phyloP scores from a whole-genome alignment of 2,113 vertebrate genomes.

The Ceuthmochares aereus region DNA sequence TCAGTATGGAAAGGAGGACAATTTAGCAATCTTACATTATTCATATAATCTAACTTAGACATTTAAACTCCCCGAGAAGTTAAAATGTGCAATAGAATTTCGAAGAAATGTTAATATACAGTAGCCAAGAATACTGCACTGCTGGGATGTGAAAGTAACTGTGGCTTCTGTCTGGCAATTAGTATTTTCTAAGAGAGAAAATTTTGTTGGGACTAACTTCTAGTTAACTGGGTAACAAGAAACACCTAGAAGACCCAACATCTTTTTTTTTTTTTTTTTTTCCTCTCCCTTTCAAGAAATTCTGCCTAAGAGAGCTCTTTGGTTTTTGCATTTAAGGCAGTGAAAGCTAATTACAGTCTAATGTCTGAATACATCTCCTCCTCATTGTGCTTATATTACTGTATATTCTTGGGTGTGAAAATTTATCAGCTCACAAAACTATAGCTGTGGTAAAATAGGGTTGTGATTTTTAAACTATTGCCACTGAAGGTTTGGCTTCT shows the following conservation, averaged over 20 bases:
- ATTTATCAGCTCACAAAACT: background rate
- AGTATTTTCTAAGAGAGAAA: background rate
- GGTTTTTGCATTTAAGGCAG: background rate
- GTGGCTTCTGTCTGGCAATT: background rate
- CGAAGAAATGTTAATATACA: slow-evolving; percentile 18
- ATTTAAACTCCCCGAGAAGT: slow-evolving; percentile 49
- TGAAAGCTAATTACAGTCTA: background rate
- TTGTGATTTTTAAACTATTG: background rate
- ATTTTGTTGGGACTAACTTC: background rate
- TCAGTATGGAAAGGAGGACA: slow-evolving; percentile 24
- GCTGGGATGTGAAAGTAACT: background rate
- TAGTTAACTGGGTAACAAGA: background rate
- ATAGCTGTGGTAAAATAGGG: background rate
- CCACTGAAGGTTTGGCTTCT: background rate
- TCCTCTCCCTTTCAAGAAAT: background rate
- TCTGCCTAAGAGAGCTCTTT: background rate
- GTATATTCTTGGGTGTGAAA: background rate
- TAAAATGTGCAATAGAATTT: slow-evolving; percentile 32
- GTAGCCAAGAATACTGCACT: background rate
- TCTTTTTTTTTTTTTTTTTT: background rate
- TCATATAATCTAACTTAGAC: slow-evolving; percentile 36
- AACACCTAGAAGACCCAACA: background rate
- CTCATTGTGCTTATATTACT: background rate
- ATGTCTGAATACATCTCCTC: background rate
- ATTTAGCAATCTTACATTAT: slow-evolving; percentile 62